Percentiles rank a stretch among this genome's conserved stretches.
These are phyloP conservation scores for Diadromus collaris DNA, from an alignment of 2,888 invertebrate genomes.

Conservation along the genomic window DNA sequence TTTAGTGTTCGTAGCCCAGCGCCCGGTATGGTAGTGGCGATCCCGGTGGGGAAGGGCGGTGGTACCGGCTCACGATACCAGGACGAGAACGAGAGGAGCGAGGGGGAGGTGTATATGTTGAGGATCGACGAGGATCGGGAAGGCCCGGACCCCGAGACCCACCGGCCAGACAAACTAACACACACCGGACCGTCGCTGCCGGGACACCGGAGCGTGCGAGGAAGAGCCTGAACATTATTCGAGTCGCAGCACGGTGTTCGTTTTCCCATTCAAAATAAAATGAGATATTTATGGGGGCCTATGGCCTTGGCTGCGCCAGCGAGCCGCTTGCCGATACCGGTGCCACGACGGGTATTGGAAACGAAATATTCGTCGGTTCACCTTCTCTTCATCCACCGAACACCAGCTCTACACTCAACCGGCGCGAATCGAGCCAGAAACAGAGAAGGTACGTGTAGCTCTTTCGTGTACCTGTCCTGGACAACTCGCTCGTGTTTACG, in stretches of 20 bases:
- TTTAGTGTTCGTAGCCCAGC: constrained; percentile 73
- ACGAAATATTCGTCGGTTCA: constrained; percentile 46
- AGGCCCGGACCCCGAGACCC: constrained; percentile 39
- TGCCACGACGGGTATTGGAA: constrained; percentile 44
- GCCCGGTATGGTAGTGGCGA: constrained; percentile 58
- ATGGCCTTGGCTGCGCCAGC: constrained; percentile 40
- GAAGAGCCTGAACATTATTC: constrained; percentile 30
- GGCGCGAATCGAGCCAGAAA: constrained; percentile 17
- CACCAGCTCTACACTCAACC: constrained; percentile 16
- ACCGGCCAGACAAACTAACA: constrained; percentile 19
- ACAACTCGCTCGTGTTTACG: constrained; percentile 55
- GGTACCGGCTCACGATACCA: constrained; percentile 50
- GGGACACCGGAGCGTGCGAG: constrained; percentile 30
- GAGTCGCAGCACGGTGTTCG: constrained; percentile 74
- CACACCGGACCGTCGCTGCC: constrained; percentile 21
- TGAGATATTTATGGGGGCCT: constrained; percentile 77
- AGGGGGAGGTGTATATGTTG: constrained; percentile 34
- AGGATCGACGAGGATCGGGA: constrained; percentile 52
- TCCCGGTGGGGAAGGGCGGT: constrained; percentile 42
- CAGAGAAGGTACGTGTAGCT: constrained; percentile 29
- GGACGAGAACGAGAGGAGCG: constrained; percentile 57
- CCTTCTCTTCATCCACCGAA: constrained; percentile 37
- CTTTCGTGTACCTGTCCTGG: constrained; percentile 42
- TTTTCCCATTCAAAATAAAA: constrained; percentile 79
- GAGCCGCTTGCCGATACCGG: constrained; percentile 47